Percentiles rank a stretch among this genome's conserved stretches.
Conservation (phyloP, 1,140 invertebrate genomes). For the Agraylea sexmaculata region DNA sequence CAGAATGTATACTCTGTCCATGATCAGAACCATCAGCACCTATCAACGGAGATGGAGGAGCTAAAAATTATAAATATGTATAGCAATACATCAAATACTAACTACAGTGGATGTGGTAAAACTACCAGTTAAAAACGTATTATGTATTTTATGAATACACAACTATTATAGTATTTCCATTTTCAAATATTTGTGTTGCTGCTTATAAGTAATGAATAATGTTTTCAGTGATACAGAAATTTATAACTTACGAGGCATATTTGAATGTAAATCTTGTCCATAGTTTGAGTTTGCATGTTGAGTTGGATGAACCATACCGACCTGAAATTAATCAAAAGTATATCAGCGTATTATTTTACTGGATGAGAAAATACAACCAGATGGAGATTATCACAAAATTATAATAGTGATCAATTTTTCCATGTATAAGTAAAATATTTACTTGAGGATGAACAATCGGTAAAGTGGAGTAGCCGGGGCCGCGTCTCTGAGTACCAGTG, state of each 20-base stretch:
- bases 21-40: conserved; percentile 42
- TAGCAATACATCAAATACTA: too few species aligned
- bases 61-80: conserved; percentile 38
- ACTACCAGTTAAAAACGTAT: too few species aligned
- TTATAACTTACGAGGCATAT: conserved; percentile 65
- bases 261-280: conserved; percentile 51
- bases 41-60: conserved; percentile 66
- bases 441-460: conserved; percentile 48
- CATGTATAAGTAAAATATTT: conserved; percentile 11
- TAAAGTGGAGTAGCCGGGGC: conserved; percentile 74
- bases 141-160: too few species aligned
- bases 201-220: too few species aligned
- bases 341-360: too few species aligned
- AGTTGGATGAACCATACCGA: conserved; percentile 65
- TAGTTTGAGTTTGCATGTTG: conserved; percentile 39
- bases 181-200: too few species aligned
- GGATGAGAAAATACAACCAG: too few species aligned
- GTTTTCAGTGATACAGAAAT: too few species aligned
- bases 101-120: too few species aligned
- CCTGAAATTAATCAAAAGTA: conserved; percentile 21
- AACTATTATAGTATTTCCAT: too few species aligned
- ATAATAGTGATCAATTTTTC: conserved; percentile 7
- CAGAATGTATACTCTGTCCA: conserved; percentile 35
- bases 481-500: conserved; percentile 41
- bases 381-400: conserved; percentile 9